Percentiles rank a stretch among this genome's conserved stretches.
Evolutionary conservation across 2,888 invertebrate species (phyloP).

Genomic region (Arge pagana): DNA sequence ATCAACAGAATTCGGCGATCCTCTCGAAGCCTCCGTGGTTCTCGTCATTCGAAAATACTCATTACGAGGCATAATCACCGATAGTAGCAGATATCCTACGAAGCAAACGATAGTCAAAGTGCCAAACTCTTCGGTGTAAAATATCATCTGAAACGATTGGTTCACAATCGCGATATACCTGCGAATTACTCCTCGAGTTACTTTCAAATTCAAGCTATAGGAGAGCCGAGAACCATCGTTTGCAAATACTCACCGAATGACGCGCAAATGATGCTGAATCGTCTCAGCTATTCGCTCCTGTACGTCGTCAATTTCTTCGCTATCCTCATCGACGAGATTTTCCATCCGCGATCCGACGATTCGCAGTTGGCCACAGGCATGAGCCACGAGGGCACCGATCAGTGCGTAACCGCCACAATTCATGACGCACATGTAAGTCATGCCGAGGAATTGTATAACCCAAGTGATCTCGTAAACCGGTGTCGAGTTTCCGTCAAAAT

Average conservation of each 20-base stretch:
- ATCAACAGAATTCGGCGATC: no score
- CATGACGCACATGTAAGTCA: constrained; percentile 30
- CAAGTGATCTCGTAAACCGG: constrained; percentile 37
- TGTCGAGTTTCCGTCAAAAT: constrained; percentile 35
- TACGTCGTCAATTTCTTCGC: no score
- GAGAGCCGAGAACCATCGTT: no score
- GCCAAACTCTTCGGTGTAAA: constrained; percentile 30
- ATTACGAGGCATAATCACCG: constrained; percentile 22
- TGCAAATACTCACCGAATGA: no score
- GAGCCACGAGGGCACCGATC: constrained; percentile 33
- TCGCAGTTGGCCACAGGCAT: constrained; percentile 36
- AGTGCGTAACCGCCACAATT: no score
- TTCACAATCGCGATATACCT: constrained; percentile 22
- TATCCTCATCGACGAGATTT: background rate
- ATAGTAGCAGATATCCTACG: constrained; percentile 31
- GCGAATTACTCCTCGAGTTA: no score
- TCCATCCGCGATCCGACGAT: background rate
- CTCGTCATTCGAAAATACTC: constrained; percentile 20
- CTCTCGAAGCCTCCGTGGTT: constrained; percentile 29
- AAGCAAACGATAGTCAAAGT: constrained; percentile 31
- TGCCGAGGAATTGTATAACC: no score
- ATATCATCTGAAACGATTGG: constrained; percentile 26
- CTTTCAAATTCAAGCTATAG: no score
- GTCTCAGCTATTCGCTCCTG: no score
- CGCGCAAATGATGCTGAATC: no score